These are phyloP conservation scores for Periophthalmodon schlosseri DNA, from an alignment of 2,113 vertebrate species.

Conservation along the genomic window DNA sequence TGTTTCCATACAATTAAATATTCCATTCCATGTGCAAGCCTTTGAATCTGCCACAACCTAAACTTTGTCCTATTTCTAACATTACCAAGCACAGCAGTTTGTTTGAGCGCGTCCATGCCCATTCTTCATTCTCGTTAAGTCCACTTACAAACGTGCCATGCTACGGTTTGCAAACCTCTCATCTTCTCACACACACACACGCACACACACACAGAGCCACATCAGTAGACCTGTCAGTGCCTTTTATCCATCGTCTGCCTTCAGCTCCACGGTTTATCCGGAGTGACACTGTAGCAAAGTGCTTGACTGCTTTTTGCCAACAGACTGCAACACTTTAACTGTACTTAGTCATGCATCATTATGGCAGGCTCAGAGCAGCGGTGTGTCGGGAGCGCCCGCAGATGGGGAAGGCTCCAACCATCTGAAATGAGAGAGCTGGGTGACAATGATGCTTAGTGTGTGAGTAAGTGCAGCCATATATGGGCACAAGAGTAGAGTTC, in stretches of 20 bases:
- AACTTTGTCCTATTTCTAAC: slow-evolving; percentile 67
- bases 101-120: slow-evolving; percentile 66
- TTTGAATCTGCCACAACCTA: slow-evolving; percentile 61
- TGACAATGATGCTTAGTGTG: slow-evolving; percentile 76
- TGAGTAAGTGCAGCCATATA: slow-evolving; percentile 62
- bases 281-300: slow-evolving; percentile 79
- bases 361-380: slow-evolving; percentile 72
- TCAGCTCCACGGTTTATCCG: slow-evolving; percentile 74
- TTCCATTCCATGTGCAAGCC: slow-evolving; percentile 16
- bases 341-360: slow-evolving; percentile 80
- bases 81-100: slow-evolving; percentile 69
- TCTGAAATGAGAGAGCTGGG: slow-evolving; percentile 62
- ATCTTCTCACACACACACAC: slow-evolving; percentile 37
- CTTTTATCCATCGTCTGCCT: slow-evolving; percentile 76
- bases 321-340: slow-evolving; percentile 80
- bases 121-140: slow-evolving; percentile 68
- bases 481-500: slow-evolving; percentile 51
- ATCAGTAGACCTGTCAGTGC: slow-evolving; percentile 72
- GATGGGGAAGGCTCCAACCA: slow-evolving; percentile 70
- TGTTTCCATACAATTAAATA: not conserved
- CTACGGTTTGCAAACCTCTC: slow-evolving; percentile 67
- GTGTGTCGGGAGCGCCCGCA: slow-evolving; percentile 75
- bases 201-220: slow-evolving; percentile 46
- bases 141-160: slow-evolving; percentile 66
- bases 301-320: slow-evolving; percentile 77